Base-by-base conservation (phyloP, 2,888 invertebrate species). In the Ophion obscuratus region DNA sequence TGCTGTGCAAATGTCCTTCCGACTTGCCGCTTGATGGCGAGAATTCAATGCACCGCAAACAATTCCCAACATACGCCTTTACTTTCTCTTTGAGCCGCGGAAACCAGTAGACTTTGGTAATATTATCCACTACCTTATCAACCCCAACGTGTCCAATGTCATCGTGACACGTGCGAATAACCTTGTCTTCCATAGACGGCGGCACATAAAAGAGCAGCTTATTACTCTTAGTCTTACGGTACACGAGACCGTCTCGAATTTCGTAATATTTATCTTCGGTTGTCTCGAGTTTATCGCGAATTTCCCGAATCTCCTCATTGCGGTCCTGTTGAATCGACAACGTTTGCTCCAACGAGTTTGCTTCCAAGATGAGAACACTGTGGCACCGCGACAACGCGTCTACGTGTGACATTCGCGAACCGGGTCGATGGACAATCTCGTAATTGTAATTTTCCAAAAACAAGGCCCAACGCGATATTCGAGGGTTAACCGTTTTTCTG, bases 1-100 rank as follows among this genome's bases (percentile, higher is more conserved):
- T 90, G 31, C 86, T 83, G 57, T 91, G 87, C 7, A 92, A 70
- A n/a, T 85, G 87, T 6, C 91, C 90, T 81, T 91, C 91, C 11
- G n/a, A 11, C 73, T 90, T 80, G 24, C 80, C 80, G 40, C 80
- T 73, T 57, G 27, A 0, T 3, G 71, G 79, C 10, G 88, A 88
- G 64, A 84, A 89, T 17, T 71, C 82, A 7, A 92, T 87, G 75
- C 91, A 92, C 75, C 90, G 89, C 74, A 92, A 66, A 85, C 91
- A 92, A 81, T 90, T 91, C 31, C 44, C 9, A 70, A 91, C 87
- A 53, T 90, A 89, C 64, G 82, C 73, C 79, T 89, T 90, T 7
- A 90, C 83, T 74, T 90, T 88, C 24, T 87, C 84, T 44, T 66
- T 84, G 36, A 89, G 78, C n/a, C 75, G 76, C n/a, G 87, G 88